A percentile compares a stretch with the other conserved stretches of the same genome.
Evolutionary conservation across 1,140 invertebrate genomes (phyloP).

Genomic region (Camponotus floridanus): DNA sequence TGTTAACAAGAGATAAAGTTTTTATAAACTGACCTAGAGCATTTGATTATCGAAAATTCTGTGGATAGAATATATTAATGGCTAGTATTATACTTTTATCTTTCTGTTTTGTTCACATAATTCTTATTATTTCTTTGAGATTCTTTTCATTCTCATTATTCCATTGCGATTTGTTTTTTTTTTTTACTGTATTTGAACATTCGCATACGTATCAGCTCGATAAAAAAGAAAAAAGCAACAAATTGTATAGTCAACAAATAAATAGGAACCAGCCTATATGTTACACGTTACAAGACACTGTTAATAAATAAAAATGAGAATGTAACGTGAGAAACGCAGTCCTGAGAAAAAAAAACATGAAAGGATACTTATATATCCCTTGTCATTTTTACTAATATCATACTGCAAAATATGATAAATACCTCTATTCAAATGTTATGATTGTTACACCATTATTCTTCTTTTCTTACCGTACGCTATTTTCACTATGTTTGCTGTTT

Average conservation of each 20-base stretch:
- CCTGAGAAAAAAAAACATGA: conserved; percentile 43
- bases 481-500: conserved; percentile 87
- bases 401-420: conserved; percentile 2
- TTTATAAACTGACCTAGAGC: conserved; percentile 49
- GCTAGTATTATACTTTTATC: background rate
- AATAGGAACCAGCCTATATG: conserved; percentile 83
- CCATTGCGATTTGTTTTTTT: background rate
- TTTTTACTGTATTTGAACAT: conserved; percentile 19
- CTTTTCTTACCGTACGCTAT: conserved; percentile 82
- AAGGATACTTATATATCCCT: background rate
- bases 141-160: background rate
- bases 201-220: conserved; percentile 1
- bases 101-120: conserved; percentile 37
- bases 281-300: conserved; percentile 74
- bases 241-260: conserved; percentile 66
- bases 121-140: background rate
- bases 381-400: background rate
- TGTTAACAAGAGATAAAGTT: conserved; percentile 62
- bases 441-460: conserved; percentile 72
- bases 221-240: conserved; percentile 62
- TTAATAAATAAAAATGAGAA: conserved; percentile 45
- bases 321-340: conserved; percentile 27
- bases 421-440: background rate
- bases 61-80: background rate
- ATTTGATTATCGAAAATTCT: conserved; percentile 67